Base-by-base conservation (phyloP, 2,888 invertebrate species). In the Bellardia pandia region DNA sequence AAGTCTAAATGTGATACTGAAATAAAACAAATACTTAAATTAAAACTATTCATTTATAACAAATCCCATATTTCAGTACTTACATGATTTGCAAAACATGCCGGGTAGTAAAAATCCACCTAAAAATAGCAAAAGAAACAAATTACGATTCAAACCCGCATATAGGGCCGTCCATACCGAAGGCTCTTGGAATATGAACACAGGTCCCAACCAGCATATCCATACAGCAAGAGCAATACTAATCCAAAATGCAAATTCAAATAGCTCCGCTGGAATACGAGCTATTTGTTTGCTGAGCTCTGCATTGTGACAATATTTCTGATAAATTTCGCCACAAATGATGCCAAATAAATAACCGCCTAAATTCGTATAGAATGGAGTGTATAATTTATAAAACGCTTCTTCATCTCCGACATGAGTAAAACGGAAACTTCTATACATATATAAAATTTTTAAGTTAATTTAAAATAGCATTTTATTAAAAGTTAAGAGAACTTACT, bases 121-220 rank as follows among this genome's bases (percentile, higher is more conserved):
- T 45, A 93, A 91, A 11, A 82, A 60, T 23, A 93, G 90, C 2
- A 94, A 33, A 8, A 92, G 91, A 91, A 93, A 94, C 3, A 93
- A 40, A 88, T 93, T 93, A 86, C 93, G 93, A 74, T 93, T 92
- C 1, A 93, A 68, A 0, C 93, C 92, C 74, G 93, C 93, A 89
- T 94, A 94, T 1, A 94, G 45, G 0, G 93, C 93, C n/a, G 93
- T 90, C 91, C 91, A 92, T 53, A 94, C 80, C 0, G 92, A 92
- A 0, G 93, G 92, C 60, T 92, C 91, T 8, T 92, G 89, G 33
- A 89, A 89, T 53, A 94, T 93, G 62, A 94, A 90, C 8, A 91
- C 89, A 9, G 85, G 88, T 2, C 91, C 92, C 0, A 91, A 90
- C 45, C 90, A 88, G 3, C 92, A 86, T 2, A 92, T 72, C 5